Percentiles rank a stretch among this genome's conserved stretches.
These are phyloP conservation scores for Trinectes maculatus DNA, from an alignment of 2,113 vertebrate genomes.

Conservation along the genomic window DNA sequence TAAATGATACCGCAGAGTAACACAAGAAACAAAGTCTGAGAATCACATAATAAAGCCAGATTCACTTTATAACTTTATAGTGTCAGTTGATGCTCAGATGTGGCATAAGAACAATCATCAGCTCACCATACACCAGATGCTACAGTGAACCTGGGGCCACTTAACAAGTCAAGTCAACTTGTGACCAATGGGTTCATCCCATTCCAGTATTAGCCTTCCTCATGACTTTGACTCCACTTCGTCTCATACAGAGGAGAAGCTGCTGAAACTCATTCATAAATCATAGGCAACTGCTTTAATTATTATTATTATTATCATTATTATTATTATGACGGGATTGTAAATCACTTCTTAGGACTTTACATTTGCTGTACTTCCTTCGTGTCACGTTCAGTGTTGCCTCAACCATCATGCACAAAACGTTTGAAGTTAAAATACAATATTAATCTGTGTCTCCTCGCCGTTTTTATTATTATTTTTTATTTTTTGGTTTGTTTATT, in stretches of 20 bases:
- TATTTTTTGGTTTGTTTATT: too few relatives aligned
- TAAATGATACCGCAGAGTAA: background rate
- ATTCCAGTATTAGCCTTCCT: background rate
- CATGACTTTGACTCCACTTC: background rate
- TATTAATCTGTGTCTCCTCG: constrained; percentile 65
- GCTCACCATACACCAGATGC: background rate
- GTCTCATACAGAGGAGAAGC: constrained; percentile 12
- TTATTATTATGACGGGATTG: constrained; percentile 39
- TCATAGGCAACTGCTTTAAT: constrained; percentile 19
- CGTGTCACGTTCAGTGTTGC: constrained; percentile 63
- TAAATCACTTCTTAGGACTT: constrained; percentile 59
- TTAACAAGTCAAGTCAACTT: background rate
- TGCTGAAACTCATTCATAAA: constrained; percentile 11
- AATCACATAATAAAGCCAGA: background rate
- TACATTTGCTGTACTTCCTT: constrained; percentile 57
- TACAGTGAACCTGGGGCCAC: constrained; percentile 13
- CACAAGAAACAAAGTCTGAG: background rate
- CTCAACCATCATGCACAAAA: constrained; percentile 58
- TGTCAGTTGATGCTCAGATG: background rate
- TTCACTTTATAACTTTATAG: background rate
- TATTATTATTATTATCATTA: constrained; percentile 22
- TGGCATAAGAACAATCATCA: constrained; percentile 3
- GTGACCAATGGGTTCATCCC: background rate
- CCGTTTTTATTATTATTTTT: too few relatives aligned
- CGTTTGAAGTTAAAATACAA: constrained; percentile 58